Evolutionary conservation across 2,113 vertebrate genomes (phyloP).

Genomic region (Chiloscyllium plagiosum): DNA sequence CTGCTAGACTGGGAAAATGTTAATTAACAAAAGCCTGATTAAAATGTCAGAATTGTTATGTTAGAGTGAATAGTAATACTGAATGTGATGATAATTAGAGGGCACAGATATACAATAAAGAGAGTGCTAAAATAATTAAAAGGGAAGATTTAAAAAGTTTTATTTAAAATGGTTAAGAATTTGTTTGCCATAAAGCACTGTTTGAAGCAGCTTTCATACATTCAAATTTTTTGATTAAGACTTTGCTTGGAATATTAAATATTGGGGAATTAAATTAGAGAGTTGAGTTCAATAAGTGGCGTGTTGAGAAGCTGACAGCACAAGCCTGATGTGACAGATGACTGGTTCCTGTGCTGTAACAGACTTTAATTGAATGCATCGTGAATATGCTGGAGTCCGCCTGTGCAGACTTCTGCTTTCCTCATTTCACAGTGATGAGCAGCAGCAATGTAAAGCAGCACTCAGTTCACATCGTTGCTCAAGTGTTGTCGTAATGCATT

Average conservation of each 20-base stretch:
- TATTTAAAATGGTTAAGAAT: neutral
- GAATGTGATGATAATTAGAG: neutral
- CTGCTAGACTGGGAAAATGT: neutral
- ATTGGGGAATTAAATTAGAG: neutral
- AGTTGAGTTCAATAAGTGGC: neutral
- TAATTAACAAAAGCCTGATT: neutral
- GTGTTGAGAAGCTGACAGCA: neutral
- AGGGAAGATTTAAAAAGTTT: neutral
- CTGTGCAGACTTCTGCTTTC: neutral
- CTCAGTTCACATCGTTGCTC: neutral
- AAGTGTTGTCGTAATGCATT: neutral
- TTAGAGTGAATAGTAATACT: neutral
- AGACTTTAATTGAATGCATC: neutral
- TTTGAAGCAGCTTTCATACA: neutral
- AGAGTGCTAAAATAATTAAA: neutral
- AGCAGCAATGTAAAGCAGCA: neutral
- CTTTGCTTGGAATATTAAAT: neutral
- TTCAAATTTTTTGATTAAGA: neutral
- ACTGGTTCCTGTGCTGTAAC: neutral
- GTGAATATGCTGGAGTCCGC: neutral
- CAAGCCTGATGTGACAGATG: neutral
- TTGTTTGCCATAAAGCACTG: neutral
- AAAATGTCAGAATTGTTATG: neutral
- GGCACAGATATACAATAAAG: neutral
- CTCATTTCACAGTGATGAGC: neutral